phyloP scores from a whole-genome alignment of 2,888 invertebrate species.

The Limnephilus auricula region DNA sequence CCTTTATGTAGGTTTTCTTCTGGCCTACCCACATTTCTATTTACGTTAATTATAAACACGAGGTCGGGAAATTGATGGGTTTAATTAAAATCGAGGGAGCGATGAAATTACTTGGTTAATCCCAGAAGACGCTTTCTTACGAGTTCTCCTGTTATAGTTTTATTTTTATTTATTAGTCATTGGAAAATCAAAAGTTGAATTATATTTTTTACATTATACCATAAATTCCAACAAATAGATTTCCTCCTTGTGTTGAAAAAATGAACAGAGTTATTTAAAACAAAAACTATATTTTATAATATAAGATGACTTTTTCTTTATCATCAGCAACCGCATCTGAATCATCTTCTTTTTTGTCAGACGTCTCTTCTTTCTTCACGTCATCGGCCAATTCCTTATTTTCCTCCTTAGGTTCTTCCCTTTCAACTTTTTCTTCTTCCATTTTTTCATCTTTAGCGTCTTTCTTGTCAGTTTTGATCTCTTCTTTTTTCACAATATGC shows the following conservation, averaged over 20 bases:
- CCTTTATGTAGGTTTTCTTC: not conserved
- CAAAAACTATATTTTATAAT: too few species aligned
- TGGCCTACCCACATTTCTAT: not conserved
- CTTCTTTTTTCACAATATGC: constrained; percentile 69
- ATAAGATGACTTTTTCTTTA: not conserved
- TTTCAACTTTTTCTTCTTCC: constrained; percentile 68
- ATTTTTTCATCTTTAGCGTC: constrained; percentile 74
- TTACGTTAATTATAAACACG: not conserved
- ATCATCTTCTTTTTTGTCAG: constrained; percentile 71
- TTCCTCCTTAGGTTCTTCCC: not conserved
- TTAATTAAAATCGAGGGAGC: not conserved
- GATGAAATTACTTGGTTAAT: not conserved
- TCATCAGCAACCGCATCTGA: not conserved
- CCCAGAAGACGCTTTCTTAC: not conserved
- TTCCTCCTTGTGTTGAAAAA: too few species aligned
- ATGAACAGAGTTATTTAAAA: too few species aligned
- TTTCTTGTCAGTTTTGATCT: constrained; percentile 75
- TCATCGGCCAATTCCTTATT: not conserved
- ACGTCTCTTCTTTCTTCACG: constrained; percentile 75
- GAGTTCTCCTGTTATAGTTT: not conserved
- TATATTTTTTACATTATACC: too few species aligned
- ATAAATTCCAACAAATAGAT: too few species aligned
- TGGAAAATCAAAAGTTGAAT: not conserved
- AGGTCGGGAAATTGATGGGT: not conserved
- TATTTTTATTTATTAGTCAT: not conserved